phyloP scores from a whole-genome alignment of 2,888 invertebrate genomes.

The Arctia plantaginis region DNA sequence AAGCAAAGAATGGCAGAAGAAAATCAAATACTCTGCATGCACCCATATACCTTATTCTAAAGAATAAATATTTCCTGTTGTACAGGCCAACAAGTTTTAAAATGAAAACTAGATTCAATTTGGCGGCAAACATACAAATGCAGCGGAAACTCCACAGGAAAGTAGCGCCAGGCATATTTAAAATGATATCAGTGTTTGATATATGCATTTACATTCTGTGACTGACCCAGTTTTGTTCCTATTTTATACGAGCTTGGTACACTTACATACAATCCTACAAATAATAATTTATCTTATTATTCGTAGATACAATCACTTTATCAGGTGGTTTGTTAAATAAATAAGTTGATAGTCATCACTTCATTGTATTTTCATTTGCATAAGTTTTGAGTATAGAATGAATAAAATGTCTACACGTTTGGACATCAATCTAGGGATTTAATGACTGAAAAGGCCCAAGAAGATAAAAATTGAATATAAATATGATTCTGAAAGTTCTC shows the following conservation, averaged over 20 bases:
- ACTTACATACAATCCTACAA: conserved; percentile 5
- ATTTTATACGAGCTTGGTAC: conserved; percentile 7
- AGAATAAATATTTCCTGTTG: background rate
- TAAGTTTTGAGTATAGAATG: too few species aligned
- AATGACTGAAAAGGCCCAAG: too few species aligned
- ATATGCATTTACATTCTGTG: conserved; percentile 1
- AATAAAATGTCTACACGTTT: too few species aligned
- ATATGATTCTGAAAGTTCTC: too few species aligned
- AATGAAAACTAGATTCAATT: conserved; percentile 5
- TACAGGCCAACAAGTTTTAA: background rate
- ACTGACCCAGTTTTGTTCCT: background rate
- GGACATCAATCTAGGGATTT: too few species aligned
- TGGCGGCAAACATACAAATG: background rate
- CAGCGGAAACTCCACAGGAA: background rate
- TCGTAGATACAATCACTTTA: too few species aligned
- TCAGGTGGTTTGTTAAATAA: too few species aligned
- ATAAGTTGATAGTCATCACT: too few species aligned
- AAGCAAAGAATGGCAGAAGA: background rate
- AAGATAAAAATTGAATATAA: too few species aligned
- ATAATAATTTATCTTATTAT: background rate
- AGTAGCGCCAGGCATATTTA: background rate
- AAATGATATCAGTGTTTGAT: background rate
- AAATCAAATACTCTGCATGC: background rate
- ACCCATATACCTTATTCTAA: background rate
- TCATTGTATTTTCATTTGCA: too few species aligned